These are phyloP conservation scores for Pogonocherus hispidulus DNA, from an alignment of 2,888 invertebrate genomes.

Conservation along the genomic window DNA sequence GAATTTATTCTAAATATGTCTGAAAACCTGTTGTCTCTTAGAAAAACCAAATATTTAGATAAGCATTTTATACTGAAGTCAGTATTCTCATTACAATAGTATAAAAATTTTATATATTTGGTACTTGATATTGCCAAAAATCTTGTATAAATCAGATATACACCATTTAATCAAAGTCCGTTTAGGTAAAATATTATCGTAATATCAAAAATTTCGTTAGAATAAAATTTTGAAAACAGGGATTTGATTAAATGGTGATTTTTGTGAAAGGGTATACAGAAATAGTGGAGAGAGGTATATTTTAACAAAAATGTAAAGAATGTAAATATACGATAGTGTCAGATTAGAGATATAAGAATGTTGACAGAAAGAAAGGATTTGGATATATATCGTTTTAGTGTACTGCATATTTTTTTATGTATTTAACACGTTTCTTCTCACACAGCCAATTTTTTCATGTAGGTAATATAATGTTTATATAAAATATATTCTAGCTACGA, in stretches of 20 bases:
- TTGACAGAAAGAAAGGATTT: constrained; percentile 54
- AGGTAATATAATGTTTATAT: constrained; percentile 59
- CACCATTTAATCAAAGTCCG: constrained; percentile 15
- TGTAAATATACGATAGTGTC: constrained; percentile 56
- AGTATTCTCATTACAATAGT: constrained; percentile 55
- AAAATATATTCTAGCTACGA: constrained; percentile 51
- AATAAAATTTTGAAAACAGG: not conserved
- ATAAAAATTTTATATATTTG: constrained; percentile 55
- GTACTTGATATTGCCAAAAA: constrained; percentile 51
- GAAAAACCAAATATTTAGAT: constrained; percentile 54
- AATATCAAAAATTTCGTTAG: constrained; percentile 27
- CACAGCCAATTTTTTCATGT: constrained; percentile 55
- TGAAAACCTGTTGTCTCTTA: constrained; percentile 54
- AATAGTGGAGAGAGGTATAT: constrained; percentile 52
- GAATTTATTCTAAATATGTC: constrained; percentile 57
- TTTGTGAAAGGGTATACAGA: constrained; percentile 48
- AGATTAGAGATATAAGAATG: constrained; percentile 60
- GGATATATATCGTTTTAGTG: constrained; percentile 52
- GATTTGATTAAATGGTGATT: constrained; percentile 11
- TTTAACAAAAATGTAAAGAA: constrained; percentile 53
- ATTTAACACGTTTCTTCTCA: constrained; percentile 51
- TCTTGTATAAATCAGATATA: constrained; percentile 27
- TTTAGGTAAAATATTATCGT: constrained; percentile 5
- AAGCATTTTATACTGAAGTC: constrained; percentile 55
- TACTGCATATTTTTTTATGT: constrained; percentile 54